These are phyloP conservation scores for Dione juno DNA, from an alignment of 2,888 invertebrate genomes.

Conservation along the genomic window DNA sequence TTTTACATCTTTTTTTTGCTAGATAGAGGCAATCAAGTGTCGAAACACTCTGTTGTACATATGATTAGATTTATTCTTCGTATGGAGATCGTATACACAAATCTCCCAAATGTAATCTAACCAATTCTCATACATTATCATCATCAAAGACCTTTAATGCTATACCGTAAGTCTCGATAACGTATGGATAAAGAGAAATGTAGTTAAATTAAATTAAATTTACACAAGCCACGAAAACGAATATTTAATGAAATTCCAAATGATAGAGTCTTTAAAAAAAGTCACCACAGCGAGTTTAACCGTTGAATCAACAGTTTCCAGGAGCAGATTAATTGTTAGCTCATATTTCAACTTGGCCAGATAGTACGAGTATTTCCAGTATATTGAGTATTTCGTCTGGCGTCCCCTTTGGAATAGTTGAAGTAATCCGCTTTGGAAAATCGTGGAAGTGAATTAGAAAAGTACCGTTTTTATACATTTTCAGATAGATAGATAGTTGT, in stretches of 20 bases:
- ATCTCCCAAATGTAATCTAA: too few relatives aligned
- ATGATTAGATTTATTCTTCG: too few relatives aligned
- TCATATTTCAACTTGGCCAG: slow-evolving; percentile 7
- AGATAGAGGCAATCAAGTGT: background rate
- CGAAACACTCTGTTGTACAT: background rate
- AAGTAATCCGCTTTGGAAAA: slow-evolving; percentile 31
- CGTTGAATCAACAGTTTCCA: slow-evolving; percentile 6
- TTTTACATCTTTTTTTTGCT: background rate
- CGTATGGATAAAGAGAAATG: background rate
- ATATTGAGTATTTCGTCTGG: background rate
- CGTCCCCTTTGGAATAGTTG: slow-evolving; percentile 17
- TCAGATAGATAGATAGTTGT: background rate
- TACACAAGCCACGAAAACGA: slow-evolving; percentile 11
- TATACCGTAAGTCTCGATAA: background rate
- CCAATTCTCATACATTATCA: too few relatives aligned
- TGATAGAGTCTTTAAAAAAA: background rate
- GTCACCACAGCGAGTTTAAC: background rate
- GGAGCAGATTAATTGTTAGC: slow-evolving; percentile 14
- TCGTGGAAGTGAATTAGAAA: slow-evolving; percentile 23
- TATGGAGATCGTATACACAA: too few relatives aligned
- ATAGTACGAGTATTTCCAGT: slow-evolving; percentile 10
- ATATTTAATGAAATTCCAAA: slow-evolving; percentile 11
- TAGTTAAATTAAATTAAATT: slow-evolving; percentile 18
- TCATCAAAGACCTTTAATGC: background rate
- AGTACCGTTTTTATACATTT: slow-evolving; percentile 14